Percentiles rank a stretch among this genome's conserved stretches.
phyloP scores from a whole-genome alignment of 2,888 invertebrate species.

The Drosophila percnosoma region DNA sequence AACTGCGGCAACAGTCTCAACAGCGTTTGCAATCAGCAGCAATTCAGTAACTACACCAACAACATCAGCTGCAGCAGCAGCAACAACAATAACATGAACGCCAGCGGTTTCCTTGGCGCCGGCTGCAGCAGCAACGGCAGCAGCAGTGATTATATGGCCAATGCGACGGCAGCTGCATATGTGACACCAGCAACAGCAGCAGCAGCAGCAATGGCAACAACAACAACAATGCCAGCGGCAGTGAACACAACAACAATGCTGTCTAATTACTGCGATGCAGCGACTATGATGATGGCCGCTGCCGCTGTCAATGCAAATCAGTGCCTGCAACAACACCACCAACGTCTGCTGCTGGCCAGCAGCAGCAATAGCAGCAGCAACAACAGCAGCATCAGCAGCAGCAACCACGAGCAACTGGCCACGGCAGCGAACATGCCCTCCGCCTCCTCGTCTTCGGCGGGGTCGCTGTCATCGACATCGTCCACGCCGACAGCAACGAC shows the following conservation, averaged over 20 bases:
- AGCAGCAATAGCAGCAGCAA: constrained; percentile 45
- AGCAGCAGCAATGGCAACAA: constrained; percentile 46
- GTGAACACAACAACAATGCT: constrained; percentile 83
- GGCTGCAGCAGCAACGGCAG: constrained; percentile 45
- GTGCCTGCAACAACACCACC: constrained; percentile 83
- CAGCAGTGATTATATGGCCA: constrained; percentile 60
- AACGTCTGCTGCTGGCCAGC: constrained; percentile 79
- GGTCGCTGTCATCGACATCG: constrained; percentile 75
- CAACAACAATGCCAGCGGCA: constrained; percentile 50
- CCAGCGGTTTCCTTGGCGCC: constrained; percentile 65
- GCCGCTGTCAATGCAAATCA: constrained; percentile 84
- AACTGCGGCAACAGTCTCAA: constrained; percentile 55
- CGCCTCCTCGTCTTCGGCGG: constrained; percentile 63
- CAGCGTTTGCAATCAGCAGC: constrained; percentile 73
- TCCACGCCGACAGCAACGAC: constrained; percentile 70
- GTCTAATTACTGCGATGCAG: constrained; percentile 84
- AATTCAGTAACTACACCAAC: constrained; percentile 70
- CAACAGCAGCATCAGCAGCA: constrained; percentile 44
- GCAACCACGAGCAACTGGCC: constrained; percentile 38
- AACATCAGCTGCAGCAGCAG: constrained; percentile 53
- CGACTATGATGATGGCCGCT: constrained; percentile 85
- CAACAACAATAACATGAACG: constrained; percentile 48
- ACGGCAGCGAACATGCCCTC: constrained; percentile 55
- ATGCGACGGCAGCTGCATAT: constrained; percentile 61
- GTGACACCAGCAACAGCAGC: constrained; percentile 56